phyloP scores from a whole-genome alignment of 2,113 vertebrate genomes.

The Chaetura pelagica region DNA sequence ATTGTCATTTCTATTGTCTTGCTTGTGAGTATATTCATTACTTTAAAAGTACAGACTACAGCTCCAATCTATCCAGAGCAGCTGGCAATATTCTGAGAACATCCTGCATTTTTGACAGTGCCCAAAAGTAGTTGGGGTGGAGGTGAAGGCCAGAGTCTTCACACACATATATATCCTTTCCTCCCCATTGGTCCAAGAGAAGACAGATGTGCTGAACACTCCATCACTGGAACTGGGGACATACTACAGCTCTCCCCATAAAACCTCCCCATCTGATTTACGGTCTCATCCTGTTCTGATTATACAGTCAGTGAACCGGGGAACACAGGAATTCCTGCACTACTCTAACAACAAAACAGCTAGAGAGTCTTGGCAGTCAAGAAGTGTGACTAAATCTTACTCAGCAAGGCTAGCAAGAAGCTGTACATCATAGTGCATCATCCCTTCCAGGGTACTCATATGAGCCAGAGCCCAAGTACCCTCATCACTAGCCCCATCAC shows the following conservation, averaged over 20 bases:
- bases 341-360: background rate
- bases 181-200: background rate
- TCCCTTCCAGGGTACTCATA: background rate
- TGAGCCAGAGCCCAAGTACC: background rate
- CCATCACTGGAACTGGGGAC: background rate
- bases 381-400: background rate
- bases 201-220: background rate
- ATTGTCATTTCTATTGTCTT: background rate
- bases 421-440: accelerated
- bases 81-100: background rate
- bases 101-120: background rate
- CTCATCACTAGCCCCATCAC: background rate
- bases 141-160: background rate
- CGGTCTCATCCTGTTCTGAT: background rate
- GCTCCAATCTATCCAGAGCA: background rate
- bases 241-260: background rate
- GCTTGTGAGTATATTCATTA: background rate
- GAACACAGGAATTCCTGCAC: background rate
- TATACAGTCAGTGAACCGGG: background rate
- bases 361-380: background rate
- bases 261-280: accelerated
- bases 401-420: background rate
- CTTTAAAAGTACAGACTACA: background rate
- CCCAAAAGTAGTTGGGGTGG: background rate
- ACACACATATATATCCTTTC: background rate